Evolutionary conservation across 2,797 vertebrate genomes (phyloP), one percentile per base, ranked within the genome.

Genomic region (Phataginus tetradactyla): DNA sequence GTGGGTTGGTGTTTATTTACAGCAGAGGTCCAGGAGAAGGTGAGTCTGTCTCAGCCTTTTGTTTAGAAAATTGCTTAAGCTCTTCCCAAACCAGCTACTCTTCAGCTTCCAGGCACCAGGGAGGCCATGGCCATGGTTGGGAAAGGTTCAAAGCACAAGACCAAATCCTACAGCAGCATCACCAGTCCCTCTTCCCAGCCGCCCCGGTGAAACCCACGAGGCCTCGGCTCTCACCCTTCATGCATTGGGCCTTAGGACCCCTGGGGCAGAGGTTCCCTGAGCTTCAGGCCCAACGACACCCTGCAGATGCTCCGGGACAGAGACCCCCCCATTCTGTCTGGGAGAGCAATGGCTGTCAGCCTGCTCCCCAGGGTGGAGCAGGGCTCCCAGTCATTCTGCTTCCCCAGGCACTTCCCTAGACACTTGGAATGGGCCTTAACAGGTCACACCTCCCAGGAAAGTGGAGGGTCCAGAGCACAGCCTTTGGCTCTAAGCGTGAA

Each of bases 21-120:
- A 78, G 29, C 79, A 61, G 64, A 90, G 21, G 27, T 14, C 71
- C 63, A 49, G 93, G 91, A 93, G 96, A 83, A 25, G 61, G 79
- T 88, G 96, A 96, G 55, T 95, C 97, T 85, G 37, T 57, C 21
- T 25, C 25, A 32, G 84, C 42, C 42, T 71, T 94, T 95, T 96
- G 96, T 95, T 94, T 61, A 49, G 69, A 69, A 78, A 39, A 34
- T 66, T 69, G 68, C 68, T 64, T 80, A 59, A 90, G 71, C 55
- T 91, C 88, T 92, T 83, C 71, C 93, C 39, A 85, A 17, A 71
- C 8, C 45, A 59, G n/a, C 85, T 74, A 68, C 88, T 49, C 39
- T 85, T 96, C 27, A 12, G 57, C 72, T 96, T 97, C 77, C 81
- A 81, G 93, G 93, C 83, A 72, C 37, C 91, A 59, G 84, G 75